Evolutionary conservation across 2,797 vertebrate species (phyloP), one percentile per base, ranked within the genome.

Genomic region (Lepus oiostolus): DNA sequence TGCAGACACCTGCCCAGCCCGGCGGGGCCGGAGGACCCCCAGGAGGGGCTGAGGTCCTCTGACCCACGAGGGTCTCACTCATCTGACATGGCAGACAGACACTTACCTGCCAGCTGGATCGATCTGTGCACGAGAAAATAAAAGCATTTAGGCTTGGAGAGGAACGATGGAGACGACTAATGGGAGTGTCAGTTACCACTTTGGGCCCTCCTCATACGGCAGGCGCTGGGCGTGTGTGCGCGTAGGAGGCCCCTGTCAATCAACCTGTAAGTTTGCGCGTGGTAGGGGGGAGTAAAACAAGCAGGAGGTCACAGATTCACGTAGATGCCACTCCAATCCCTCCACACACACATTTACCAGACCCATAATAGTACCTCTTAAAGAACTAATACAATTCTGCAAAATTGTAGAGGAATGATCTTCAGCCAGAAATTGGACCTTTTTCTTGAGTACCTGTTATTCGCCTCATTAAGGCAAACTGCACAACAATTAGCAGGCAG

Each of bases 1-100:
- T 83, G 16, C 89, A 96, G 97, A 97, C 93, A 93, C 95, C 96
- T 95, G 80, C 85, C 97, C 94, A 72, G 96, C 87, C 1, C 79
- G 94, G 90, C 94, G 80, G 84, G 91, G 85, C 87, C 95, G 70
- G 22, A 52, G 38, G 75, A 88, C 47, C 77, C 30, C 35, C 47
- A 28, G 85, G 84, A 88, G 72, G 47, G 35, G 30, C 74, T 5
- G 52, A 81, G 80, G n/a, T 47, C 95, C 67, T 58, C 76, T 76
- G 54, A 90, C 92, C 86, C 0, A 0, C 4, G 10, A 68, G 76
- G 35, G 93, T 84, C 98, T 96, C 54, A 28, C 68, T 74, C 30
- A n/a, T 92, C 83, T 63, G 71, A 81, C 0, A 21, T 21, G 50
- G 90, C 2, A 85, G 94, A 87, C 22, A 90, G 96, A 85, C 76